phyloP scores from a whole-genome alignment of 2,797 vertebrate genomes.

The Carduelis carduelis region DNA sequence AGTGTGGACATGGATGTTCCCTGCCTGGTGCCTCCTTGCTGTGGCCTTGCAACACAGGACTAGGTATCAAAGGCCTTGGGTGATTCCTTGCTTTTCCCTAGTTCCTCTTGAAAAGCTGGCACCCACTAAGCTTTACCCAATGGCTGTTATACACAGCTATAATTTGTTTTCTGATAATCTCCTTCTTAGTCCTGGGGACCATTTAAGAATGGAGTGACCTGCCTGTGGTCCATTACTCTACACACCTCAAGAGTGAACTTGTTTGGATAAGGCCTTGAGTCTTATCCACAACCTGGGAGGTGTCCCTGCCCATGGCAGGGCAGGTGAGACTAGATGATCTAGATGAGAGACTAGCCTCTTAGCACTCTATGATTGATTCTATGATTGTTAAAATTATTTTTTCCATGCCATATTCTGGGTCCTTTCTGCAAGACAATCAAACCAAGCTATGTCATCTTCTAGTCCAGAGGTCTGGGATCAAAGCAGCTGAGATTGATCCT shows the following conservation, averaged over 20 bases:
- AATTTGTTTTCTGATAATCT: not conserved
- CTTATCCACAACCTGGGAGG: not conserved
- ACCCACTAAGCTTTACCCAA: not conserved
- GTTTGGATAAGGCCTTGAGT: not conserved
- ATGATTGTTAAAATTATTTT: not conserved
- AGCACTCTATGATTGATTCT: not conserved
- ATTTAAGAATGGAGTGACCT: not conserved
- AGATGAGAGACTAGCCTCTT: not conserved
- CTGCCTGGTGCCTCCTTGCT: not conserved
- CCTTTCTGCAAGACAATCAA: not conserved
- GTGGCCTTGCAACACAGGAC: not conserved
- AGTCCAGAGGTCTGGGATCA: not conserved
- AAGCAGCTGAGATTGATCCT: not conserved
- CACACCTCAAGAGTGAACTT: not conserved
- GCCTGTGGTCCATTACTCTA: not conserved
- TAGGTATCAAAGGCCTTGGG: not conserved
- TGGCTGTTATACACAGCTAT: not conserved
- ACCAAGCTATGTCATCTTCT: not conserved
- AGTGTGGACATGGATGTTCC: not conserved
- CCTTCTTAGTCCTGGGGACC: not conserved
- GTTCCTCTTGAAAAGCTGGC: not conserved
- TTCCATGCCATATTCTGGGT: not conserved
- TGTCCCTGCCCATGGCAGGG: not conserved
- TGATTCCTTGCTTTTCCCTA: not conserved
- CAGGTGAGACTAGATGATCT: not conserved